Evolutionary conservation across 2,888 invertebrate genomes (phyloP), one percentile per base, ranked within the genome.

Genomic region (Drosophila mercatorum): DNA sequence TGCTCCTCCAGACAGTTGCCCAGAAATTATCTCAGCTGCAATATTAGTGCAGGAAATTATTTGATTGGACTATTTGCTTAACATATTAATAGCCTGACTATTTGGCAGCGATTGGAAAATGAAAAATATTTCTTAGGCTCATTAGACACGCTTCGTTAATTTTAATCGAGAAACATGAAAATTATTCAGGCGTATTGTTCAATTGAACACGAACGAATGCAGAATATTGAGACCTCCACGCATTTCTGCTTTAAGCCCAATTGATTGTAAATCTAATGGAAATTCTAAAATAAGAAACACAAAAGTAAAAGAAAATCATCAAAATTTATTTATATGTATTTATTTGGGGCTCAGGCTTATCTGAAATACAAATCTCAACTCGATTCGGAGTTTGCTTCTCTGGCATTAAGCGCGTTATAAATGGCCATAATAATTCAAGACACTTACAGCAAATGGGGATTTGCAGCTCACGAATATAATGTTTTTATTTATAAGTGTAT

Each of bases 111-210:
- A 49, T 49, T 49, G 49, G 31, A 3, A 51, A 34, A 12, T 17
- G 12, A 28, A 17, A 17, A 52, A 26, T 26, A 7, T 14, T 53
- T 38, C 26, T 40, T 40, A 12, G 28, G 6, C 26, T n/a, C n/a
- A 77, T 77, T 76, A 63, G 46, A 47, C 46, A 81, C 76, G 55
- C 59, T 47, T 71, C 76, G 72, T 72, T 77, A 55, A 77, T 10
- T 71, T 62, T 31, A 41, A 44, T 63, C 49, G 34, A 5, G 34
- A 41, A 69, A 59, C 12, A 14, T n/a, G 17, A 57, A 75, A 60
- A 14, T 49, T 63, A 77, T 60, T 71, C 72, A 70, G 22, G 41
- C 56, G 72, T 57, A 66, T 63, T 66, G 41, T 70, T 66, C 47
- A 49, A 63, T 62, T 63, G 76, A 49, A 56, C 49, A 46, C 44